Base-by-base conservation (phyloP, 2,888 invertebrate genomes). In the Geotrupes spiniger region DNA sequence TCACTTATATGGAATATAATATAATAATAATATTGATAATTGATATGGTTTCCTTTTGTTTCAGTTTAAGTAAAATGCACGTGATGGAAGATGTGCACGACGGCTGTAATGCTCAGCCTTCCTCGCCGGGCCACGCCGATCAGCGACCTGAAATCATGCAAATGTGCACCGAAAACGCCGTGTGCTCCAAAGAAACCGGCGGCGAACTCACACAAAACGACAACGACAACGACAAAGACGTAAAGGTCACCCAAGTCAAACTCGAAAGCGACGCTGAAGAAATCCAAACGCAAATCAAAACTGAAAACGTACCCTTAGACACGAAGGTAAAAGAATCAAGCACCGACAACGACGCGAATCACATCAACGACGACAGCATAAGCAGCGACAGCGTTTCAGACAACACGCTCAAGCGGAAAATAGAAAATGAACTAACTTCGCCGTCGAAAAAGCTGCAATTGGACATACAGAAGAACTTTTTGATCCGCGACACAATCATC, bases 41-140 rank as follows among this genome's bases (percentile, higher is more conserved):
- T n/a, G n/a, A n/a, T n/a, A n/a, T n/a, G n/a, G n/a, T 5, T 48
- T 39, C 45, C 42, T 60, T 53, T 63, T 66, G 52, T 76, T 74
- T 11, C 74, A 81, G 80, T 56, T 67, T 79, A 59, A 79, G 78
- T 73, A 80, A 78, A 66, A 80, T 80, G 80, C 79, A 80, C 65
- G 78, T 78, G 37, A 79, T 79, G 77, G 80, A 80, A 52, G 75
- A 75, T 57, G 77, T 76, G 6, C 67, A 70, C 49, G 75, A 75
- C 58, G 76, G 75, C 46, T 68, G 71, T 52, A 71, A 70, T 36
- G 56, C 57, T 8, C 57, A 57, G 16, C 72, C 71, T 15, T 71
- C 73, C 5, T 72, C 73, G 10, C 72, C 74, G 5, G 72, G 72
- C 1, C 72, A 73, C 48, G 72, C 72, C 10, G 71, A 71, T n/a